Evolutionary conservation across 2,797 vertebrate genomes (phyloP), one percentile per base, ranked within the genome.

Genomic region (Rhynchonycteris naso): DNA sequence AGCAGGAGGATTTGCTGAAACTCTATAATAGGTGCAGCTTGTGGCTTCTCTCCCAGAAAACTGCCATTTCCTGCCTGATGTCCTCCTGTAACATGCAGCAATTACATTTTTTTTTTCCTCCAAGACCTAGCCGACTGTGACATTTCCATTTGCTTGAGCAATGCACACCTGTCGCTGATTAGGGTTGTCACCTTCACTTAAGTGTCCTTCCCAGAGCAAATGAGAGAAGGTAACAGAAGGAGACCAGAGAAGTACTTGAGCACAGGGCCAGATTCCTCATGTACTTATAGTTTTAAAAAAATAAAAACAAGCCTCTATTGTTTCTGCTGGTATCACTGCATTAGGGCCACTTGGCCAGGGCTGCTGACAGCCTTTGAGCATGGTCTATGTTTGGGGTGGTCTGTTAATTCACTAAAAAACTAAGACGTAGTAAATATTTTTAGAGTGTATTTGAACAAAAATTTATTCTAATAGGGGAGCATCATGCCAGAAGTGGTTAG

Each of bases 131-230:
- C 47, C 88, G 72, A 79, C 56, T 75, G 65, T 93, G 85, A 88
- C 74, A 92, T 92, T 96, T 96, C 63, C 38, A 88, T 69, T 93
- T 90, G 58, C 38, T 86, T 35, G 35, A 50, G 35, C 26, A 26
- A 63, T 83, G 72, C 5, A 43, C 68, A 83, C 78, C 69, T 92
- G 91, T 86, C 47, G 35, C 76, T 66, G 52, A 90, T 96, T 85
- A 94, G 78, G 50, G 30, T 28, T 92, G 78, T 90, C 90, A 69
- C 76, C 43, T 94, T 47, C 47, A 74, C 35, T 90, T 35, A 76
- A 88, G 50, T 12, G 3, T 63, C 68, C 68, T 84, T 89, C 21
- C 58, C 72, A 68, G 28, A 65, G 66, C 26, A 84, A 88, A 80
- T 78, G 33, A 94, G 35, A 96, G 43, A 54, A 54, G 11, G 3